Base-by-base conservation (phyloP, 2,888 invertebrate species). In the Anoncus sp. region DNA sequence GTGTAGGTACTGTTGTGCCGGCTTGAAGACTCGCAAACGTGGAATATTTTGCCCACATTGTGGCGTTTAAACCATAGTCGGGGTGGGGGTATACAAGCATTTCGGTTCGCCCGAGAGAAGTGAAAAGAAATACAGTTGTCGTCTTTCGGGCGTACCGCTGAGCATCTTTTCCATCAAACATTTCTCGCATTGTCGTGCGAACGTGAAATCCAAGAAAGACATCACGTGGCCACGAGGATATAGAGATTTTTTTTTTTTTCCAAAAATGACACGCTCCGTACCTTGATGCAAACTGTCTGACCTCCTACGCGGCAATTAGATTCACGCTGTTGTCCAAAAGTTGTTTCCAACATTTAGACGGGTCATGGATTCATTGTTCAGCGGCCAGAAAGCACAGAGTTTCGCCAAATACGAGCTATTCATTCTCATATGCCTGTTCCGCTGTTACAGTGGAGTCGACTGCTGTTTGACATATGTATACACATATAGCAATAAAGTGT, bases 281-380 rank as follows among this genome's bases (percentile, higher is more conserved):
- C 51, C 51, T 38, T 65, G 40, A 49, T n/a, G 27, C 69, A 73
- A 59, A 47, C 67, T 43, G 53, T 43, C 65, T 43, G 53, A 59
- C 51, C 67, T 74, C 69, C 66, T 67, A 79, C 79, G 83, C 84
- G 82, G 87, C 86, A 87, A 87, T 88, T 86, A 86, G 84, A 86
- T 87, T 85, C 84, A 82, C 85, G 77, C 84, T 81, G 82, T 85
- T 85, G 83, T 84, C 84, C 82, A 71, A 77, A 85, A 86, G 87
- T 89, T 88, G 85, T 79, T n/a, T 78, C 79, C 84, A 88, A 88
- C 86, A 87, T 79, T 66, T 70, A 66, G 55, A 69, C 65, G 62
- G 60, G 69, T 22, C 76, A 51, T 67, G 65, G 20, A 43, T 53
- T 62, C 74, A 77, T 76, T 75, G 79, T 75, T 18, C 62, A 49